Evolutionary conservation across 2,888 invertebrate species (phyloP).

Genomic region (Noctua fimbriata): DNA sequence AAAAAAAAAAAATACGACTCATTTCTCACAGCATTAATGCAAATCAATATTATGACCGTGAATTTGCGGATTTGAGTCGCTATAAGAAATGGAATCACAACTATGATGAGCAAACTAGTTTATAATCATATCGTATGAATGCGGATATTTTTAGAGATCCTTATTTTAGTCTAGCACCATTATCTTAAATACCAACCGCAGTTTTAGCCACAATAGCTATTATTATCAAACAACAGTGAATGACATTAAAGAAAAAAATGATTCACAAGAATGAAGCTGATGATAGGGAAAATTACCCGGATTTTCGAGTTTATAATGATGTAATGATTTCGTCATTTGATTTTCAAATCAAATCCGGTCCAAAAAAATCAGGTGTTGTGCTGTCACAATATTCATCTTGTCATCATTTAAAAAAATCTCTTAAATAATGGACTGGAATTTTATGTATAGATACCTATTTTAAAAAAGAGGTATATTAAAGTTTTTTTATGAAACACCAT

Average conservation of each 20-base stretch:
- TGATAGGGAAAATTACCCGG: not conserved
- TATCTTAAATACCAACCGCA: constrained; percentile 19
- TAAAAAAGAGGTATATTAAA: not conserved
- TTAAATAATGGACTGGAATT: not conserved
- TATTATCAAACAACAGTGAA: not conserved
- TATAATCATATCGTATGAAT: constrained; percentile 54
- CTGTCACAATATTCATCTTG: not conserved
- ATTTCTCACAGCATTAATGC: constrained; percentile 43
- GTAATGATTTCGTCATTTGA: constrained; percentile 1
- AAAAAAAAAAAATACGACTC: constrained; percentile 9
- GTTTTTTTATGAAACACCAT: not conserved
- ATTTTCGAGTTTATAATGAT: not conserved
- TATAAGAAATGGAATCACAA: constrained; percentile 48
- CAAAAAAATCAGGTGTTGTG: constrained; percentile 21
- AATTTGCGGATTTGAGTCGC: constrained; percentile 64
- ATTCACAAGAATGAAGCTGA: not conserved
- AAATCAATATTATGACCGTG: constrained; percentile 61
- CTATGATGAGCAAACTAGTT: constrained; percentile 63
- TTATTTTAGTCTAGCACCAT: constrained; percentile 13
- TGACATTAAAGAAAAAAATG: not conserved
- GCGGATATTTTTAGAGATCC: constrained; percentile 53
- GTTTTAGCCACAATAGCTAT: constrained; percentile 5
- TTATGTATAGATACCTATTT: not conserved
- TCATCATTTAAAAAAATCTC: not conserved
- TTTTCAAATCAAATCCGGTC: constrained; percentile 1